Evolutionary conservation across 1,140 invertebrate genomes (phyloP).

Genomic region (Scaptomyza hsui): DNA sequence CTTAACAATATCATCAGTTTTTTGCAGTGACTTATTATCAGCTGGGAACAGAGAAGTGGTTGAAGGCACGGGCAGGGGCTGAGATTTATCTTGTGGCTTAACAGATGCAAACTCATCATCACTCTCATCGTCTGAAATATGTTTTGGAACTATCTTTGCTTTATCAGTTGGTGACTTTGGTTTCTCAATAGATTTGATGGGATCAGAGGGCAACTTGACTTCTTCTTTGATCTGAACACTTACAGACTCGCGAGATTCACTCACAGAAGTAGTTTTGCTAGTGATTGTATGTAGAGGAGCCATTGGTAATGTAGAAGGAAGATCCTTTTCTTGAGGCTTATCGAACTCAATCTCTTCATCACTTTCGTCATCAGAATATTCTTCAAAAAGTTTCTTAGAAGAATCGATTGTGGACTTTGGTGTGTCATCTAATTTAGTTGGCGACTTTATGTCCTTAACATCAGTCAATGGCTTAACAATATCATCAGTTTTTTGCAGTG

Average conservation of each 20-base stretch:
- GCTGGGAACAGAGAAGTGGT: background rate
- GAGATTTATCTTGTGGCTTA: constrained; percentile 1
- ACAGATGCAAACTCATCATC: constrained; percentile 14
- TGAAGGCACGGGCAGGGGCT: background rate
- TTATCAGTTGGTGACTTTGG: constrained; percentile 16
- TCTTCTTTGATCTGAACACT: background rate
- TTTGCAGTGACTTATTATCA: background rate
- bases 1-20: constrained; percentile 9
- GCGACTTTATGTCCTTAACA: background rate
- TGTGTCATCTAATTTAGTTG: constrained; percentile 20
- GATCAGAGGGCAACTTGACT: background rate
- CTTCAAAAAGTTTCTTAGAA: constrained; percentile 5
- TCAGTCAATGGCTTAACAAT: constrained; percentile 7
- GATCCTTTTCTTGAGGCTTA: constrained; percentile 12
- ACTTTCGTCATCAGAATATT: constrained; percentile 34
- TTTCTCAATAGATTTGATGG: constrained; percentile 11
- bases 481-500: constrained; percentile 18
- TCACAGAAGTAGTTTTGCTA: background rate
- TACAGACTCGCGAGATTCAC: background rate
- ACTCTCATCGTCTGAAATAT: constrained; percentile 21
- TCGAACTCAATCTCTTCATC: constrained; percentile 21
- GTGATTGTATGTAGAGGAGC: background rate
- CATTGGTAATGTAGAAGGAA: background rate
- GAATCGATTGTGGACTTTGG: constrained; percentile 25
- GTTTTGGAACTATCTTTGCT: constrained; percentile 4